Conservation (phyloP, 2,888 invertebrate genomes). For the Ectobius pallidus region DNA sequence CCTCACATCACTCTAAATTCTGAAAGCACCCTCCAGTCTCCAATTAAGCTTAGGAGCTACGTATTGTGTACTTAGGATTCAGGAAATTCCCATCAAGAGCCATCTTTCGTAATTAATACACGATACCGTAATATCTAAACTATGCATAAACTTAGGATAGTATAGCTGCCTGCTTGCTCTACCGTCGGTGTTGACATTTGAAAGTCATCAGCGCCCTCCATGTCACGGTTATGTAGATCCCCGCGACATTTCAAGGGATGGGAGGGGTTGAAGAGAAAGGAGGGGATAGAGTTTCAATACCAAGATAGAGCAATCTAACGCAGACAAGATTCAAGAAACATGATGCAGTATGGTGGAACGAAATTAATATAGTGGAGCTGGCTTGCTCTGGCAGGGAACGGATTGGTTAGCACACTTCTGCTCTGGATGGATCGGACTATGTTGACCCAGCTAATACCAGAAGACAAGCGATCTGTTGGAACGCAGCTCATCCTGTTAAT, state of each 20-base stretch:
- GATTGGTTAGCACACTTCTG: background rate
- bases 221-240: constrained; percentile 30
- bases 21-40: constrained; percentile 40
- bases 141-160: constrained; percentile 35
- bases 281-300: background rate
- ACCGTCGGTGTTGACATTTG: constrained; percentile 18
- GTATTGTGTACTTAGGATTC: constrained; percentile 41
- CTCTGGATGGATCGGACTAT: too few relatives aligned
- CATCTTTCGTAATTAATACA: constrained; percentile 38
- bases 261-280: background rate
- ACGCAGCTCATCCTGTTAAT: too few relatives aligned
- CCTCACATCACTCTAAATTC: constrained; percentile 31
- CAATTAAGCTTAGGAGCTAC: constrained; percentile 41
- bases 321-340: constrained; percentile 13
- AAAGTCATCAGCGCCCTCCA: constrained; percentile 28
- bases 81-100: constrained; percentile 32
- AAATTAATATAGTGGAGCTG: constrained; percentile 13
- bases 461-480: too few relatives aligned
- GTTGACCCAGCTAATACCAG: too few relatives aligned
- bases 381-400: too few relatives aligned
- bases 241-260: background rate
- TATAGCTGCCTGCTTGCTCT: background rate
- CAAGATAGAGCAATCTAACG: constrained; percentile 17
- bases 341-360: constrained; percentile 3
- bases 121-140: constrained; percentile 34